Evolutionary conservation across 2,888 invertebrate genomes (phyloP).

Genomic region (Hyposoter dolosus): DNA sequence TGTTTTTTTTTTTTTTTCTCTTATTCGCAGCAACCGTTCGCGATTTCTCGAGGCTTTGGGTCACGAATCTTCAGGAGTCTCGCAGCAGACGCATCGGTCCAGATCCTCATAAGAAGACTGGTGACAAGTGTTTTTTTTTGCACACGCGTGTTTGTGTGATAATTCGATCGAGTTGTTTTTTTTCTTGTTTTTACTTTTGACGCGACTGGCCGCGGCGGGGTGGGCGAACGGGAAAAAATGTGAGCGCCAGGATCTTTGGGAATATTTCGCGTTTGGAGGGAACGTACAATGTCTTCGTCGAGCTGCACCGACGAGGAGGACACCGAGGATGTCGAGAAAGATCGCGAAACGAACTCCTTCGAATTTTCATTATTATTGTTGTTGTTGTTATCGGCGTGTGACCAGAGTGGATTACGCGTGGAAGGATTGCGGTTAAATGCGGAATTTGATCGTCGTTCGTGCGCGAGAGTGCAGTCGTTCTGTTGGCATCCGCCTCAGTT

Average conservation of each 20-base stretch:
- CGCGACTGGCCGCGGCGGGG: neutral
- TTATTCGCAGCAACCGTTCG: constrained; percentile 11
- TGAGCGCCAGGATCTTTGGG: constrained; percentile 19
- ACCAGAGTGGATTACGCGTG: constrained; percentile 76
- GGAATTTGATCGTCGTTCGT: constrained; percentile 50
- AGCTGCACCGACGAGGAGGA: constrained; percentile 82
- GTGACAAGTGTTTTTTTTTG: too few species aligned
- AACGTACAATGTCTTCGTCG: constrained; percentile 80
- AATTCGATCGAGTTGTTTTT: neutral
- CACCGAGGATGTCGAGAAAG: constrained; percentile 84
- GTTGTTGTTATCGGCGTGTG: constrained; percentile 52
- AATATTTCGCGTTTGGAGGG: constrained; percentile 51
- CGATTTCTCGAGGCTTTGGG: neutral
- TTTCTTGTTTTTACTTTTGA: neutral
- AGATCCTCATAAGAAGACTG: neutral
- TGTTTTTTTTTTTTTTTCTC: neutral
- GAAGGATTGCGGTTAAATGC: constrained; percentile 83
- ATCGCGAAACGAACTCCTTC: constrained; percentile 64
- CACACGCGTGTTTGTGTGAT: too few species aligned
- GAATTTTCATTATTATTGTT: constrained; percentile 62
- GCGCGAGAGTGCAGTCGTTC: constrained; percentile 37
- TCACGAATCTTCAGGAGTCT: neutral
- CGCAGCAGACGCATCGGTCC: neutral
- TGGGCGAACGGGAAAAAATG: constrained; percentile 13
- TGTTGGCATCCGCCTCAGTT: constrained; percentile 19